Evolutionary conservation across 2,888 invertebrate genomes (phyloP), one percentile per base, ranked within the genome.

Genomic region (Deroplatys truncata): DNA sequence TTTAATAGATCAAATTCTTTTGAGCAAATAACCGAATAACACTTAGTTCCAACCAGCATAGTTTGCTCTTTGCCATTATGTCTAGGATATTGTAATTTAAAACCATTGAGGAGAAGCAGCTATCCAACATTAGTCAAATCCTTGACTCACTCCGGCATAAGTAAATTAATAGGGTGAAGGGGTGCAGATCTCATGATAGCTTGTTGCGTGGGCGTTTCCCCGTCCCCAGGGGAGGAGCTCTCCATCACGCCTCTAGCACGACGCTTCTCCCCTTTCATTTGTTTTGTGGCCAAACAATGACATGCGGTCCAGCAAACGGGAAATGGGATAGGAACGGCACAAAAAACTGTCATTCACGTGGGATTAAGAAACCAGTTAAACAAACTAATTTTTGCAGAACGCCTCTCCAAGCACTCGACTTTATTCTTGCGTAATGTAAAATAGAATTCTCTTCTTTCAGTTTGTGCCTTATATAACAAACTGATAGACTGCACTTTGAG

Each of bases 201-300:
- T 72, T 72, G 56, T 72, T 72, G 56, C 56, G 56, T 72, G 56
- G 56, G 56, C 56, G 56, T 72, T 72, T 5, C 56, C 56, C 2
- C 20, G 2, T 20, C 56, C 56, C 56, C 56, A 72, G 56, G 56
- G 56, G 56, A 72, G 56, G 25, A 72, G 25, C 56, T 72, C 35
- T 35, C 31, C 84, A 86, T 88, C 90, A 43, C 56, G 88, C 82
- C 88, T 85, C 83, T 88, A 88, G 9, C 43, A 87, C 82, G 83
- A 43, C 89, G 86, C 88, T 88, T 90, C 90, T 90, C 90, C 84
- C 83, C 86, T 90, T 90, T 88, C 89, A 85, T 89, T 90, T 90
- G 90, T 90, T 90, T 90, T 90, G 90, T 89, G 90, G 89, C 43
- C 90, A 89, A 89, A 90, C 90, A 90, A 90, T 90, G 90, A 84